Percentiles rank a stretch among this genome's conserved stretches.
These are phyloP conservation scores for Pleuronectes platessa DNA, from an alignment of 2,113 vertebrate species.

Conservation along the genomic window DNA sequence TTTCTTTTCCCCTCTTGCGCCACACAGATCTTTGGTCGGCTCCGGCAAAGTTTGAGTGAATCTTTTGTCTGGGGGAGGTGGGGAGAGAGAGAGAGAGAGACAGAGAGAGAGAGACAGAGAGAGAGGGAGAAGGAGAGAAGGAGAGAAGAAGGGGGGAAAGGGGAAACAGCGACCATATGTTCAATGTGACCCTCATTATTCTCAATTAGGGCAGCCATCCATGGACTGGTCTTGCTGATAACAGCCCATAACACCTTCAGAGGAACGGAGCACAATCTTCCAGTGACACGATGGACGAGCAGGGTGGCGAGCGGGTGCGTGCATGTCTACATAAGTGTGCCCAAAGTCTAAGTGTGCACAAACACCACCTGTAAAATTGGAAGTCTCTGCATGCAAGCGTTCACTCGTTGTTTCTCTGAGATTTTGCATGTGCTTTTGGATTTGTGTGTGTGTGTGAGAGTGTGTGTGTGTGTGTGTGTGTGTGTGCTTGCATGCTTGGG, in stretches of 20 bases:
- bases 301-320: slow-evolving; percentile 35
- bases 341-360: neutral
- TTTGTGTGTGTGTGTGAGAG: slow-evolving; percentile 33
- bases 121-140: slow-evolving; percentile 35
- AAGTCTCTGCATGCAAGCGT: neutral
- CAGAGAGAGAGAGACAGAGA: no score
- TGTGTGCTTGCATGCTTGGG: slow-evolving; percentile 23
- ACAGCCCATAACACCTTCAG: slow-evolving; percentile 84
- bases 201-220: slow-evolving; percentile 89
- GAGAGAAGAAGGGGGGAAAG: slow-evolving; percentile 75
- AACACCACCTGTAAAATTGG: neutral
- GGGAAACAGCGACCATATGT: slow-evolving; percentile 88
- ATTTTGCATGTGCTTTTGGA: slow-evolving; percentile 2
- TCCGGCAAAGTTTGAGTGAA: slow-evolving; percentile 80
- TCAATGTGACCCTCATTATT: slow-evolving; percentile 91
- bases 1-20: slow-evolving; percentile 58
- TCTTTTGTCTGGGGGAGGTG: slow-evolving; percentile 73
- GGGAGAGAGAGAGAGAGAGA: slow-evolving; percentile 33
- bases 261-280: slow-evolving; percentile 76
- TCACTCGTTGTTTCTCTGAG: neutral
- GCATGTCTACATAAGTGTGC: slow-evolving; percentile 11
- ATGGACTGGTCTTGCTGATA: slow-evolving; percentile 87
- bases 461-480: neutral
- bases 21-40: slow-evolving; percentile 64
- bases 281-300: slow-evolving; percentile 69